These are phyloP conservation scores for Stomatorhinus ivindoensis DNA, from an alignment of 2,113 vertebrate genomes.

Conservation along the genomic window DNA sequence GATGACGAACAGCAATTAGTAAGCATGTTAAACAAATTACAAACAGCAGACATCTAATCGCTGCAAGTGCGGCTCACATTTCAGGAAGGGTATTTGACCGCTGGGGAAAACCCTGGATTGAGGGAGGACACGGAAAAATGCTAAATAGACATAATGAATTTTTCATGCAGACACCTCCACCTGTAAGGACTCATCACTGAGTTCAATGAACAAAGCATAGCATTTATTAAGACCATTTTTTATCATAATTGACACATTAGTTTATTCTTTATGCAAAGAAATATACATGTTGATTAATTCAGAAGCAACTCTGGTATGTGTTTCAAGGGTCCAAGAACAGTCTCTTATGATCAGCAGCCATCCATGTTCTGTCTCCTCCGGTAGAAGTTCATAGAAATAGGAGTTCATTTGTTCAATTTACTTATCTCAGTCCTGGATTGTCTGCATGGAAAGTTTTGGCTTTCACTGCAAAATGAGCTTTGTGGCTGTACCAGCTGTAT, in stretches of 20 bases:
- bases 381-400: background rate
- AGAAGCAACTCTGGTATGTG: background rate
- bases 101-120: background rate
- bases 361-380: background rate
- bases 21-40: slow-evolving; percentile 19
- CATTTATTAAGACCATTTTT: background rate
- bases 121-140: background rate
- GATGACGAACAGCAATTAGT: slow-evolving; percentile 22
- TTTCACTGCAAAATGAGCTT: background rate
- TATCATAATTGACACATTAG: background rate
- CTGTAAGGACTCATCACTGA: background rate
- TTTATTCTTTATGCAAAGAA: background rate
- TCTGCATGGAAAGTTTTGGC: background rate
- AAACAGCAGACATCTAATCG: background rate
- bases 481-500: background rate
- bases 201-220: background rate
- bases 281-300: background rate
- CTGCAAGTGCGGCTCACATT: slow-evolving; percentile 6
- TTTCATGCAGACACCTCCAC: background rate
- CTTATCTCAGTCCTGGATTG: background rate
- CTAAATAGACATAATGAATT: background rate
- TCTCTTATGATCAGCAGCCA: background rate
- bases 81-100: background rate
- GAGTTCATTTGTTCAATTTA: background rate
- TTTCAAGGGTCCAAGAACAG: background rate